These are phyloP conservation scores for Troglohyphantes excavatus DNA, from an alignment of 2,888 invertebrate species.

Conservation along the genomic window DNA sequence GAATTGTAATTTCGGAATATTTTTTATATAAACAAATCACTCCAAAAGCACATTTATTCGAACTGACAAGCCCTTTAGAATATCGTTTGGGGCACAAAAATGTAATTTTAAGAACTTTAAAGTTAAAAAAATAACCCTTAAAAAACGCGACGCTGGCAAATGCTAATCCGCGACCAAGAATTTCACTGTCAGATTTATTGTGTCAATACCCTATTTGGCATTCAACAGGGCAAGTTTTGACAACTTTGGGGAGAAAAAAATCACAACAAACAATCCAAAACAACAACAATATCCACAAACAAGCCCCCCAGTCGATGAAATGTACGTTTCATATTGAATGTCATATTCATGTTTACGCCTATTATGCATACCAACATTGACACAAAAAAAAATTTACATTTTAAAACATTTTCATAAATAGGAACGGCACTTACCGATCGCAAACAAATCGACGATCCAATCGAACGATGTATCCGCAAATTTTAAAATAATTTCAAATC, in stretches of 20 bases:
- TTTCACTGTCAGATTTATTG: slow-evolving; percentile 76
- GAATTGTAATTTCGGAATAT: slow-evolving; percentile 25
- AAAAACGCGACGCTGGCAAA: slow-evolving; percentile 78
- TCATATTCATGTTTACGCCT: slow-evolving; percentile 71
- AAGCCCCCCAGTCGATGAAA: neutral
- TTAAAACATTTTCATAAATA: slow-evolving; percentile 66
- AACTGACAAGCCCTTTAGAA: neutral
- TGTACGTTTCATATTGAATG: slow-evolving; percentile 14
- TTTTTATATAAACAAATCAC: slow-evolving; percentile 7
- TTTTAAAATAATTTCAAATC: slow-evolving; percentile 40
- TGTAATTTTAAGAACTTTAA: slow-evolving; percentile 4
- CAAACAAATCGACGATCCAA: slow-evolving; percentile 22
- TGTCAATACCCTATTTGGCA: slow-evolving; percentile 79
- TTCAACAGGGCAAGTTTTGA: slow-evolving; percentile 64
- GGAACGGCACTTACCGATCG: slow-evolving; percentile 66
- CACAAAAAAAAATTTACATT: slow-evolving; percentile 63
- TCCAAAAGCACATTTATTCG: neutral
- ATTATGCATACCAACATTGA: slow-evolving; percentile 72
- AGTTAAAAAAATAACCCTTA: slow-evolving; percentile 61
- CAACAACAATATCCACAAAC: neutral
- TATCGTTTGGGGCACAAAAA: neutral
- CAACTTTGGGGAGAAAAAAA: slow-evolving; percentile 33
- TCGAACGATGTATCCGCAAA: slow-evolving; percentile 42
- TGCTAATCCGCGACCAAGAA: slow-evolving; percentile 71
- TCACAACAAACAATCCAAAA: neutral